phyloP scores from a whole-genome alignment of 2,797 vertebrate species.

The Coregonus suidteri region DNA sequence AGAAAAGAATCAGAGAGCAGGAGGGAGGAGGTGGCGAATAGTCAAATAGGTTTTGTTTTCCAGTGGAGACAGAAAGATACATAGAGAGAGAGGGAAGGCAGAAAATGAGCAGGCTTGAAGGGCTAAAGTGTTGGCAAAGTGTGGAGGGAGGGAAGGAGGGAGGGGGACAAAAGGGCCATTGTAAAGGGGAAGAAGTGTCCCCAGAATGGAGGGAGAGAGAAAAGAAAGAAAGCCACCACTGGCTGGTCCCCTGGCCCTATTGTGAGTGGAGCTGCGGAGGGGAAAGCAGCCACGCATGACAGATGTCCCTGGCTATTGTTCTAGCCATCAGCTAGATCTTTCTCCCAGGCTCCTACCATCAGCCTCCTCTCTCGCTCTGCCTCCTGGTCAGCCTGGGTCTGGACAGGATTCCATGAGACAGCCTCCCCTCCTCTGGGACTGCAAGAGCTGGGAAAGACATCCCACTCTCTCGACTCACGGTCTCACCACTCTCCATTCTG shows the following conservation, averaged over 20 bases:
- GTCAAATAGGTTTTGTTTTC: conserved; percentile 69
- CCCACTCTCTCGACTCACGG: conserved; percentile 24
- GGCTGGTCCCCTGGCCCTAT: conserved; percentile 72
- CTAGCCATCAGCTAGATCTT: conserved; percentile 65
- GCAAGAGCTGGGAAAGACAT: conserved; percentile 50
- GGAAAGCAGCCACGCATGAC: conserved; percentile 83
- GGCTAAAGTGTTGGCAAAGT: conserved; percentile 79
- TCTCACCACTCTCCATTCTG: conserved; percentile 5
- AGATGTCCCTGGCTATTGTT: conserved; percentile 81
- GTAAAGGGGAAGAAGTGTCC: conserved; percentile 76
- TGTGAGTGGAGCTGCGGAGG: conserved; percentile 66
- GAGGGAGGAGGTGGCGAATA: conserved; percentile 60
- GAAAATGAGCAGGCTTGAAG: conserved; percentile 76
- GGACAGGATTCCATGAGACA: conserved; percentile 75
- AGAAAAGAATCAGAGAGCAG: conserved; percentile 63
- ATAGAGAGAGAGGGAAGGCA: conserved; percentile 46
- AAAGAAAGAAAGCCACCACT: conserved; percentile 80
- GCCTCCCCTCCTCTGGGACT: conserved; percentile 50
- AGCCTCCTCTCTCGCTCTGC: conserved; percentile 68
- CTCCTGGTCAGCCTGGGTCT: conserved; percentile 64
- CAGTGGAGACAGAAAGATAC: conserved; percentile 56
- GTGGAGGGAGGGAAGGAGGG: conserved; percentile 28
- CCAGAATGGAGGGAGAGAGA: conserved; percentile 75
- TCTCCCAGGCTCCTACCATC: conserved; percentile 71
- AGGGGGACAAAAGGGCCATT: conserved; percentile 77